Percentiles rank a stretch among this genome's conserved stretches.
Conservation (phyloP, 2,113 vertebrate genomes). For the Trachemys scripta region DNA sequence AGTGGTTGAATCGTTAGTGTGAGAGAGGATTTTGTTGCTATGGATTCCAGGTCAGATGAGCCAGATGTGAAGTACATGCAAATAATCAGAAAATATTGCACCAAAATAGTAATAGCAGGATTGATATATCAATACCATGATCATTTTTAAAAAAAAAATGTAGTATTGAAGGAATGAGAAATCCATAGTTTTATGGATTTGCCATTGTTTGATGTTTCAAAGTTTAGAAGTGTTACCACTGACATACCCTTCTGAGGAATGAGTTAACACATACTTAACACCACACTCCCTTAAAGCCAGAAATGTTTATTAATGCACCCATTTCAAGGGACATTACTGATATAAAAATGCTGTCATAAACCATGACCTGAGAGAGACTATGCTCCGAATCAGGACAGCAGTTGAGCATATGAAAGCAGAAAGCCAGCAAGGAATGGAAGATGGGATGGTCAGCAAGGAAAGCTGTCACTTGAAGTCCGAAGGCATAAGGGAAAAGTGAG, state of each 20-base stretch:
- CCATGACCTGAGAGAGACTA: not conserved
- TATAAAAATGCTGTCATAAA: not conserved
- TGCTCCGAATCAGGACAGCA: not conserved
- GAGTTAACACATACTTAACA: not conserved
- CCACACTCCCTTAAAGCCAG: not conserved
- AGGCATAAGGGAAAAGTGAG: not conserved
- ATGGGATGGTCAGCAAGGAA: not conserved
- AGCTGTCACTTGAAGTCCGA: not conserved
- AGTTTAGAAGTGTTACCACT: not conserved
- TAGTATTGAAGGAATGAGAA: not conserved
- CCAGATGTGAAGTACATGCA: not conserved
- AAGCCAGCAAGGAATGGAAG: not conserved
- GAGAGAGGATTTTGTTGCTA: not conserved
- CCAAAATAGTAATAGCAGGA: not conserved
- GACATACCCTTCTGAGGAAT: not conserved
- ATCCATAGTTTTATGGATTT: not conserved
- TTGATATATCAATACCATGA: too few species aligned
- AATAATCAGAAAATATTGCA: not conserved
- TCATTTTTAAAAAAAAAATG: not conserved
- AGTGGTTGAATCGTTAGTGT: not conserved
- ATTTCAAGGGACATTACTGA: not conserved
- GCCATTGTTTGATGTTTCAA: not conserved
- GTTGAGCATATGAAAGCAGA: not conserved
- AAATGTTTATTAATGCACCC: not conserved
- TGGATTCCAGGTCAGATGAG: not conserved